These are phyloP conservation scores for Pipistrellus pipistrellus DNA, from an alignment of 2,797 vertebrate genomes.

Conservation along the genomic window DNA sequence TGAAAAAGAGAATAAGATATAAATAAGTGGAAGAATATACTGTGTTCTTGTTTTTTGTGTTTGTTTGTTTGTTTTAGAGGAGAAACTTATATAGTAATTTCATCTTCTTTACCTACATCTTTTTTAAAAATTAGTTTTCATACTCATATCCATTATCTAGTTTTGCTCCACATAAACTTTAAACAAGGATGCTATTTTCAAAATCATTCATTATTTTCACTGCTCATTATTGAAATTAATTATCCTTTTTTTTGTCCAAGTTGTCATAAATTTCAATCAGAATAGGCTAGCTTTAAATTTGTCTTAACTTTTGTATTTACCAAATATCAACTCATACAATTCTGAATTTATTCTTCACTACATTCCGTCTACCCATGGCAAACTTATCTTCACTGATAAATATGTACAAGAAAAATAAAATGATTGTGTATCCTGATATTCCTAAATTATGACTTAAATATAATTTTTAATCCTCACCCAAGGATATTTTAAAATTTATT, in stretches of 20 bases:
- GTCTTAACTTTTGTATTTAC: neutral
- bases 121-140: neutral
- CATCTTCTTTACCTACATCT: neutral
- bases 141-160: neutral
- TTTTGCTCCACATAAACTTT: neutral
- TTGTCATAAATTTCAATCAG: slow-evolving; percentile 32
- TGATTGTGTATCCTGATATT: neutral
- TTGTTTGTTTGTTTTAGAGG: neutral
- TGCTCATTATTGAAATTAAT: neutral
- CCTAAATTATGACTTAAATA: neutral
- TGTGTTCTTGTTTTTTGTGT: neutral
- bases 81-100: neutral
- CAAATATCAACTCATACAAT: neutral
- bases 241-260: neutral
- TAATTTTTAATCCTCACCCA: neutral
- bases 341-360: neutral
- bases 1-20: neutral
- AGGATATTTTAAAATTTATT: neutral
- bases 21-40: neutral
- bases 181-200: neutral
- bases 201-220: neutral
- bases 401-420: neutral
- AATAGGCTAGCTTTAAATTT: neutral
- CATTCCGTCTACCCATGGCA: neutral
- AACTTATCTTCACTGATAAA: neutral